Evolutionary conservation across 2,888 invertebrate genomes (phyloP).

Genomic region (Temnothorax rugatulus): DNA sequence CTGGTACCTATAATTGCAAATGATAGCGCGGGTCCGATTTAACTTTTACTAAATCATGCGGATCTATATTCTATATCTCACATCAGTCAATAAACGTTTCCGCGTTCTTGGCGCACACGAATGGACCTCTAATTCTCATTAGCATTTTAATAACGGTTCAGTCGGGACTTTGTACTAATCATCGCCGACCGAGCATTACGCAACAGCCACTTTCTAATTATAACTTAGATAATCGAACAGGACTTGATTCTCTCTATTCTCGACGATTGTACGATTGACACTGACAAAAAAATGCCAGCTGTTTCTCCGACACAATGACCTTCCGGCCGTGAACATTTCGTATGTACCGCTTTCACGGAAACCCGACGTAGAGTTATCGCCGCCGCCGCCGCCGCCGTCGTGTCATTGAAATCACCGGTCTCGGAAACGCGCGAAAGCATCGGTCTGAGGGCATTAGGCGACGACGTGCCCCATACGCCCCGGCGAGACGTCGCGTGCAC

Average conservation of each 20-base stretch:
- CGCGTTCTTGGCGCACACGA: not conserved
- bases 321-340: slow-evolving; percentile 45
- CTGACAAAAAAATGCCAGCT: slow-evolving; percentile 27
- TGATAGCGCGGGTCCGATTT: not conserved
- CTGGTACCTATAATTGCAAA: not conserved
- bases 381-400: not conserved
- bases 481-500: slow-evolving; percentile 5
- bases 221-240: slow-evolving; percentile 57
- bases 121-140: slow-evolving; percentile 18
- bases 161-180: not conserved
- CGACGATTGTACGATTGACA: not conserved
- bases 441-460: slow-evolving; percentile 23
- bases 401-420: slow-evolving; percentile 50
- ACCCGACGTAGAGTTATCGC: not conserved
- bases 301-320: slow-evolving; percentile 42
- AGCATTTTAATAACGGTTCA: slow-evolving; percentile 26
- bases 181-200: slow-evolving; percentile 32
- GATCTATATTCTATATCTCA: not conserved
- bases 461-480: not conserved
- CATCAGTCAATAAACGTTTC: not conserved
- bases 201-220: slow-evolving; percentile 61
- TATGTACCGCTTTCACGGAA: slow-evolving; percentile 55
- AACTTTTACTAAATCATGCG: not conserved
- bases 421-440: not conserved
- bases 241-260: slow-evolving; percentile 9